Percentiles rank a stretch among this genome's conserved stretches.
Evolutionary conservation across 2,113 vertebrate genomes (phyloP).

Genomic region (Dasyprocta punctata): DNA sequence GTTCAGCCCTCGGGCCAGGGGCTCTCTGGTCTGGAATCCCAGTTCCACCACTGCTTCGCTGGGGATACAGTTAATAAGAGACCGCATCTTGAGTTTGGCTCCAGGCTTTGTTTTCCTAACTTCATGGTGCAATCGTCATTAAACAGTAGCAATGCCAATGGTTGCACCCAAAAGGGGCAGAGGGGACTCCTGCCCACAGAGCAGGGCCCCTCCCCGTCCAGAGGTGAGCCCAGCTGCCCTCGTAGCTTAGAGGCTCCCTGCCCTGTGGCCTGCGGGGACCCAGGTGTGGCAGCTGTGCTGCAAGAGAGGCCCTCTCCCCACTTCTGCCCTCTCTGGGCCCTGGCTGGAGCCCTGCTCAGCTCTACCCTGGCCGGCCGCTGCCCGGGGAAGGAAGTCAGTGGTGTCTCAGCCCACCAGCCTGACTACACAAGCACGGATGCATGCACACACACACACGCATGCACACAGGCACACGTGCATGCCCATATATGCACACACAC

Average conservation of each 20-base stretch:
- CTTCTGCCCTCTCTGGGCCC: background rate
- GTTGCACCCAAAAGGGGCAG: background rate
- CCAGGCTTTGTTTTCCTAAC: background rate
- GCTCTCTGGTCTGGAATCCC: background rate
- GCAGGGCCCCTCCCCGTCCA: background rate
- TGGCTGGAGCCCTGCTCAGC: background rate
- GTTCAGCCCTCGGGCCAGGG: background rate
- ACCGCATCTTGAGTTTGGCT: background rate
- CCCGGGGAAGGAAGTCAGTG: no score
- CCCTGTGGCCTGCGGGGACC: no score
- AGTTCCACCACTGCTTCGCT: background rate
- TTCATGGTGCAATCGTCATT: background rate
- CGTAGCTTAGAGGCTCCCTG: background rate
- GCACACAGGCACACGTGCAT: fast-evolving
- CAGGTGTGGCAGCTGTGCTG: no score
- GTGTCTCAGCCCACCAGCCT: background rate
- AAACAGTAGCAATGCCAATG: fast-evolving
- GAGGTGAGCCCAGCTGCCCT: background rate
- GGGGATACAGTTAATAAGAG: background rate
- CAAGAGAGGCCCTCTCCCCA: no score
- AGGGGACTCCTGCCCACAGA: background rate
- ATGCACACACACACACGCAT: no score
- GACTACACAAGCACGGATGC: fast-evolving
- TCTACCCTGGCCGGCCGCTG: no score
- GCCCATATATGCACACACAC: background rate